Evolutionary conservation across 1,140 invertebrate species (phyloP).

Genomic region (Drosophila burlai): DNA sequence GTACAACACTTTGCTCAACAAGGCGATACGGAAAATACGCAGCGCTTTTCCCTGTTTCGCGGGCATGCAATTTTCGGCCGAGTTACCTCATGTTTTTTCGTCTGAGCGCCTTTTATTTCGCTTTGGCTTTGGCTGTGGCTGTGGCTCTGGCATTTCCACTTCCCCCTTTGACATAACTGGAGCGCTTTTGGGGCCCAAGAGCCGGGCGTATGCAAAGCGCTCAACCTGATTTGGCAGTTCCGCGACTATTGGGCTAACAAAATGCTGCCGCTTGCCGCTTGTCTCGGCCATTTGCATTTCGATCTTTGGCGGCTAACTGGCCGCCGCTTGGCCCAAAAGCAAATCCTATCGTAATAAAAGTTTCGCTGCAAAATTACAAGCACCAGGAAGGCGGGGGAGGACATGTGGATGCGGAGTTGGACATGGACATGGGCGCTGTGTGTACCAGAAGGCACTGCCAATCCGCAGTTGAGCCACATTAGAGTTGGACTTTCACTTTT

Average conservation of each 20-base stretch:
- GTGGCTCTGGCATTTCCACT: slow-evolving; percentile 20
- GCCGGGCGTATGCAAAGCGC: slow-evolving; percentile 50
- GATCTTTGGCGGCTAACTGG: slow-evolving; percentile 76
- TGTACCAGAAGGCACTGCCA: slow-evolving; percentile 48
- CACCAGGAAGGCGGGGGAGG: slow-evolving; percentile 42
- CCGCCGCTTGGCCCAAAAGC: slow-evolving; percentile 42
- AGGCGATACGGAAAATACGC: slow-evolving; percentile 58
- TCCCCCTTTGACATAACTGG: slow-evolving; percentile 78
- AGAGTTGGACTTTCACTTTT: slow-evolving; percentile 75
- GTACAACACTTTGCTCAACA: slow-evolving; percentile 76
- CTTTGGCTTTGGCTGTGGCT: neutral
- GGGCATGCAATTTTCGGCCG: slow-evolving; percentile 49
- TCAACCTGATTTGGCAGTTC: slow-evolving; percentile 73
- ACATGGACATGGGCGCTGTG: slow-evolving; percentile 30
- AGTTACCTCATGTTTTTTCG: slow-evolving; percentile 62
- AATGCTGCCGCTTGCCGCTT: slow-evolving; percentile 67
- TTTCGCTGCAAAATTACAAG: slow-evolving; percentile 74
- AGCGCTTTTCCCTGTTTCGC: slow-evolving; percentile 44
- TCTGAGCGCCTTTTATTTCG: slow-evolving; percentile 21
- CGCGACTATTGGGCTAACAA: slow-evolving; percentile 62
- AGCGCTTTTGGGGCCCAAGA: slow-evolving; percentile 47
- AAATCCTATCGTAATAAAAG: slow-evolving; percentile 80
- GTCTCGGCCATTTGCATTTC: slow-evolving; percentile 80
- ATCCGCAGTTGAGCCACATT: slow-evolving; percentile 61
- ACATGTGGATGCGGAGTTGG: slow-evolving; percentile 40